These are phyloP conservation scores for Atta texana DNA, from an alignment of 1,140 invertebrate species.

Conservation along the genomic window DNA sequence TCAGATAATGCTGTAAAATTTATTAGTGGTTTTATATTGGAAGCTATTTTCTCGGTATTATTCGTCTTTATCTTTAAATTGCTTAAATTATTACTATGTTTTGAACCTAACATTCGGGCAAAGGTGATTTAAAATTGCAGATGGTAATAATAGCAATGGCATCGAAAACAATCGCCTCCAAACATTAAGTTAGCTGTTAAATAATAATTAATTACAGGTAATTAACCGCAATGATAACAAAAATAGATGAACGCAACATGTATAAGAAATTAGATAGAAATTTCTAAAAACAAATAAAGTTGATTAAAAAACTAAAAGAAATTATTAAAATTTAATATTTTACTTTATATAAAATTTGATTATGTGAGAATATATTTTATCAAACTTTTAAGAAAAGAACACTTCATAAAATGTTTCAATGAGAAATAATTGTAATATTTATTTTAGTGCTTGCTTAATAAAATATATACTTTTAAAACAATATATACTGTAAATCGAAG, in stretches of 20 bases:
- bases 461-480: no score
- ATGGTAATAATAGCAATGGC: conserved; percentile 37
- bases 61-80: conserved; percentile 68
- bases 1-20: conserved; percentile 31
- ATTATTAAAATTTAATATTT: no score
- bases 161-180: conserved; percentile 3
- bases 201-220: conserved; percentile 36
- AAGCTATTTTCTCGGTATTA: conserved; percentile 47
- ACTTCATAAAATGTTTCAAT: no score
- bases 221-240: conserved; percentile 28
- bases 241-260: not conserved
- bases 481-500: no score
- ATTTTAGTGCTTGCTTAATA: no score
- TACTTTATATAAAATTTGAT: no score
- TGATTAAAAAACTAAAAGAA: no score
- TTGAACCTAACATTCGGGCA: not conserved
- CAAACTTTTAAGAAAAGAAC: no score
- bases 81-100: conserved; percentile 56
- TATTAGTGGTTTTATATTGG: conserved; percentile 34
- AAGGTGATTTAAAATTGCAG: conserved; percentile 18
- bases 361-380: no score
- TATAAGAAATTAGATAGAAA: no score
- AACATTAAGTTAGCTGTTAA: conserved; percentile 63
- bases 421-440: no score
- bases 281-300: no score